Base-by-base conservation (phyloP, 2,113 vertebrate species). In the Porphyrio hochstetteri region DNA sequence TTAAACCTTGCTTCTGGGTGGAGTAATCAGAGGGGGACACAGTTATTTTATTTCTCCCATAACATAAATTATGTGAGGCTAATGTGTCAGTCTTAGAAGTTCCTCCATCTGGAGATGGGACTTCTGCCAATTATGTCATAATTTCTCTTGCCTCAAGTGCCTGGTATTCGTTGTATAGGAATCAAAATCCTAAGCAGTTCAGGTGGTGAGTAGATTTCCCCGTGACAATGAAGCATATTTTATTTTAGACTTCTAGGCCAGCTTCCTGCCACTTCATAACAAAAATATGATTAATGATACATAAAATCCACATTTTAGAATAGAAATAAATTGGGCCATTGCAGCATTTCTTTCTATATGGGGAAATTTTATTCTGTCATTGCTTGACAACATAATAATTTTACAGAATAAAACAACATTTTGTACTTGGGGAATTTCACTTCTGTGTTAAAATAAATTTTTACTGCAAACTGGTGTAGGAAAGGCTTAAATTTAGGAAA, bases 51-150 rank as follows among this genome's bases (percentile, higher is more conserved):
- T 90, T 97, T 94, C 90, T 94, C 69, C 61, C 77, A 46, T 93
- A 88, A 88, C 91, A 89, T 96, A 96, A 96, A 97, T 96, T 86
- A 96, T 52, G 33, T 4, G 68, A 95, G 76, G 68, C 82, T 92
- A 78, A 93, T 63, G 19, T 93, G 86, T 96, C 86, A 76, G 92
- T 88, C 88, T 95, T 79, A 93, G 85, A 97, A 96, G 93, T 90
- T 94, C 80, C 82, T 94, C 90, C 95, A 95, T 93, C 95, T 96
- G 95, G 92, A 96, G 93, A 95, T 94, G 92, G 95, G 96, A 96
- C 80, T 93, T 94, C 55, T 89, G 96, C 96, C 95, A 96, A 95
- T 94, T 93, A 92, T 95, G 93, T 96, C 68, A 92, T 96, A 71
- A 86, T 92, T 86, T 90, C 93, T 84, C 80, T 95, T 97, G 93